Base-by-base conservation (phyloP, 2,113 vertebrate species). In the Microtus montanus region DNA sequence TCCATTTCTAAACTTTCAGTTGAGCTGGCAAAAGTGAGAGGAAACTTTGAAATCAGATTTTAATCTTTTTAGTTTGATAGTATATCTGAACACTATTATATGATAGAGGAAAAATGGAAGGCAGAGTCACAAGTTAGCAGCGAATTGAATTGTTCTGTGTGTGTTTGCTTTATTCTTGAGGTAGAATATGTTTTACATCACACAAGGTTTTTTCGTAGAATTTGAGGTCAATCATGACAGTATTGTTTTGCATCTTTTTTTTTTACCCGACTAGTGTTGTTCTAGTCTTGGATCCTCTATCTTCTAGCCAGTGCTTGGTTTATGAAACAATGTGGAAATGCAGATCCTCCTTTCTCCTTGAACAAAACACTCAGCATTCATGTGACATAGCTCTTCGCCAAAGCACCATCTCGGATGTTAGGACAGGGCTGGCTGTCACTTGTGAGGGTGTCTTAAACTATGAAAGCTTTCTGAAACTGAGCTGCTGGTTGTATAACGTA, bases 221-320 rank as follows among this genome's bases (percentile, higher is more conserved):
- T 17, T 1, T 92, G 75, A 86, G 19, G 30, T 86, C 41, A 2
- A 33, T 89, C 86, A 86, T 87, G 4, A 1, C 91, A 30, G 96
- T 79, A 63, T 96, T 89, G 63, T 89, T 95, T 96, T 28, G n/a
- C 94, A 95, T 84, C 97, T 96, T 82, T 79, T 22, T 22, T 22
- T 22, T 22, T 61, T 15, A 54, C 87, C 17, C 0, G 80, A 85
- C 93, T 95, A 95, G 35, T 97, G 89, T 73, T 66, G 12, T 82
- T 71, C 96, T 97, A 93, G 82, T 97, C 97, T 97, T 96, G 94
- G 94, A 93, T 91, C 12, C 77, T 78, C 63, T 91, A 17, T 93
- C 71, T 92, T 88, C 88, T 91, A 89, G 85, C 41, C 71, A 92
- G 52, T 95, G 93, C 47, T 52, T 61, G 70, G 86, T 74, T 87